phyloP scores from a whole-genome alignment of 2,888 invertebrate genomes.

The Ectropis crepuscularia region DNA sequence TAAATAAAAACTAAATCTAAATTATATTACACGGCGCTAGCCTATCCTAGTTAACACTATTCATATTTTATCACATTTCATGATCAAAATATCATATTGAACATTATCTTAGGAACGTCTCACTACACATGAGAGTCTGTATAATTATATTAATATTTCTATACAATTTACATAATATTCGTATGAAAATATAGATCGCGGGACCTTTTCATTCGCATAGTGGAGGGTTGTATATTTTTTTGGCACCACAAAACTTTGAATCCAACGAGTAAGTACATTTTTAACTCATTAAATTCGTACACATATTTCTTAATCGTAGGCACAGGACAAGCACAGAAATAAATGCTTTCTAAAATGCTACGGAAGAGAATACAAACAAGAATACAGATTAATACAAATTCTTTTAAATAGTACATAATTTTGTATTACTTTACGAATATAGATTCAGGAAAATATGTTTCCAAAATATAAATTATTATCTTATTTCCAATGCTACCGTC shows the following conservation, averaged over 20 bases:
- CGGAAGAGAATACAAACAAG: neutral
- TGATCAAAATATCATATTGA: slow-evolving; percentile 35
- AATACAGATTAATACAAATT: neutral
- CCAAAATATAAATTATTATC: neutral
- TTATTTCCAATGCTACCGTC: too few species aligned
- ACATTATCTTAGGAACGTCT: slow-evolving; percentile 24
- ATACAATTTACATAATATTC: slow-evolving; percentile 7
- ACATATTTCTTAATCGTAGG: neutral
- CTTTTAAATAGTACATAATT: neutral
- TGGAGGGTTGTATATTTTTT: too few species aligned
- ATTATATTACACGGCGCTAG: too few species aligned
- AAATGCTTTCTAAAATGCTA: slow-evolving; percentile 10
- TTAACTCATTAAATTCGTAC: neutral
- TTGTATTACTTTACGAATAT: too few species aligned
- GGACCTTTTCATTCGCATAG: neutral
- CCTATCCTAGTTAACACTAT: neutral
- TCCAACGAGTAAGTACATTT: too few species aligned
- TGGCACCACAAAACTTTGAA: too few species aligned
- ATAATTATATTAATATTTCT: slow-evolving; percentile 11
- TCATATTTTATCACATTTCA: slow-evolving; percentile 37
- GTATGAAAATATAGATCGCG: slow-evolving; percentile 13
- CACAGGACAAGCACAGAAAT: neutral
- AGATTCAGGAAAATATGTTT: neutral
- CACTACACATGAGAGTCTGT: slow-evolving; percentile 15
- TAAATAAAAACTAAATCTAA: too few species aligned